These are phyloP conservation scores for Bicyclus anynana DNA, from an alignment of 1,140 invertebrate genomes.

Conservation along the genomic window DNA sequence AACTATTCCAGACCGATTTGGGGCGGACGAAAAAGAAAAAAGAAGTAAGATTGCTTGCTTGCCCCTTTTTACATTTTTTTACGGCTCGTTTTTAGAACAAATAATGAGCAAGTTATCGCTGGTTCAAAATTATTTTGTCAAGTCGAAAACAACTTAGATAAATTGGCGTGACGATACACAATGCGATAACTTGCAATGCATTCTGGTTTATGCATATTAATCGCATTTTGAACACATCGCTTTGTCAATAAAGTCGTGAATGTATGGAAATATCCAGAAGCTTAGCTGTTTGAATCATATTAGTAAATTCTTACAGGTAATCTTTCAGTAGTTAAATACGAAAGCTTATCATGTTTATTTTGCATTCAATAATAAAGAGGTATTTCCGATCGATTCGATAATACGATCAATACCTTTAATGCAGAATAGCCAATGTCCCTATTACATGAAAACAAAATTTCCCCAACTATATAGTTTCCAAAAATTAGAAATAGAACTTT, in stretches of 20 bases:
- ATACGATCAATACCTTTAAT: slow-evolving; percentile 5
- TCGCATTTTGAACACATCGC: slow-evolving; percentile 71
- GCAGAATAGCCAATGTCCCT: not conserved
- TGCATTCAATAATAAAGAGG: slow-evolving; percentile 36
- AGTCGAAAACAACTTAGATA: slow-evolving; percentile 31
- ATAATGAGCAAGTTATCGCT: slow-evolving; percentile 71
- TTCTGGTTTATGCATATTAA: slow-evolving; percentile 65
- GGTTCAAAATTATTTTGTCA: slow-evolving; percentile 50
- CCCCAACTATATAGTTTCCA: not conserved
- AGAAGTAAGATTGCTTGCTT: slow-evolving; percentile 90
- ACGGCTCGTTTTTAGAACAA: slow-evolving; percentile 70
- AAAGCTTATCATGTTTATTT: slow-evolving; percentile 67
- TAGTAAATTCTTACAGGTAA: slow-evolving; percentile 46
- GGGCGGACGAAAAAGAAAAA: slow-evolving; percentile 97
- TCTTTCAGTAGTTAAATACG: slow-evolving; percentile 50
- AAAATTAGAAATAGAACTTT: slow-evolving; percentile 14
- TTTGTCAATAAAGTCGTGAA: slow-evolving; percentile 62
- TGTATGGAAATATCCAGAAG: slow-evolving; percentile 42
- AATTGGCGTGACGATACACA: slow-evolving; percentile 50
- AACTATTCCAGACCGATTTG: slow-evolving; percentile 89
- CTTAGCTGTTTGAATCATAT: slow-evolving; percentile 54
- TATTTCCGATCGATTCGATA: slow-evolving; percentile 10
- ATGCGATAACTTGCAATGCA: slow-evolving; percentile 70
- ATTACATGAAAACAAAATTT: not conserved
- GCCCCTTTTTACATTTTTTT: slow-evolving; percentile 72